Evolutionary conservation across 2,113 vertebrate genomes (phyloP), one percentile per base, ranked within the genome.

Genomic region (Corythaixoides concolor): DNA sequence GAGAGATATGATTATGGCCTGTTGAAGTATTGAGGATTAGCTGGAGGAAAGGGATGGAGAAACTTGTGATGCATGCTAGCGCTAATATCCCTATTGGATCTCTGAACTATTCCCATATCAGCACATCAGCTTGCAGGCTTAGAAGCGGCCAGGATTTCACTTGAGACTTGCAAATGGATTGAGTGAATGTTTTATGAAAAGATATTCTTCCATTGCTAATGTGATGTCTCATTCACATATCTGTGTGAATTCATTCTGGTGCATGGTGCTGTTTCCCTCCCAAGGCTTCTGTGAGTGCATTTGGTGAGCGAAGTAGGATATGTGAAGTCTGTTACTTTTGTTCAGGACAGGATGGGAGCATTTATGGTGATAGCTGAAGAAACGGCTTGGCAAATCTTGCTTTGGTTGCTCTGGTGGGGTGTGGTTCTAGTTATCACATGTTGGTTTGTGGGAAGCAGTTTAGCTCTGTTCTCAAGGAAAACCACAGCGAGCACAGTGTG

Each of bases 401-500:
- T 88, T 83, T 68, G 60, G 53, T 88, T 91, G 89, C 60, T 89
- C 69, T 96, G 69, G 20, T 92, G 87, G 94, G 89, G 80, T 92
- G 87, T 95, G 89, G 80, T 89, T 93, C 77, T 56, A 43, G 28
- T 81, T 96, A 96, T 85, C 84, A 22, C 69, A 28, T 5, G 49
- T 50, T 94, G 53, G 80, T 92, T 95, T 96, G 60, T 96, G 95
- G 95, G 84, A 82, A 94, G 85, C 47, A 85, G 70, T 82, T 89
- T 33, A 79, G 47, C 33, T 85, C 45, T 24, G 6, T 70, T 67
- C 58, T 66, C 37, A 72, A 78, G 80, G 73, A 69, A 68, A 85
- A 78, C 87, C 91, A 89, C 77, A 78, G 72, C 45, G 85, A 95
- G 85, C n/a, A 81, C 15, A 81, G 30, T 26, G 22, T 84, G 23